These are phyloP conservation scores for Trypoxylus dichotomus DNA, from an alignment of 1,140 invertebrate genomes.

Conservation along the genomic window DNA sequence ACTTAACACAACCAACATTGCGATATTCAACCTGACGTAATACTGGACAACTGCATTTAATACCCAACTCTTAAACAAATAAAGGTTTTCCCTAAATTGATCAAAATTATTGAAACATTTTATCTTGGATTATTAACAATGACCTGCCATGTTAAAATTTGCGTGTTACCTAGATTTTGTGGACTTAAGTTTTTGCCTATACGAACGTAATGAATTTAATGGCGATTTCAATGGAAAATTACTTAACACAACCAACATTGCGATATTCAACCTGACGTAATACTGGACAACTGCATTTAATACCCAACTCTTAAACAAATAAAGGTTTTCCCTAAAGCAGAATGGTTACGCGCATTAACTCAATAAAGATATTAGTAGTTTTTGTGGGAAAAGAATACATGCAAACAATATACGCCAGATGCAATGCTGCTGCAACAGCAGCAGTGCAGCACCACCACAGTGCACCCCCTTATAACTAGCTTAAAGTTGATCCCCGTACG, in stretches of 20 bases:
- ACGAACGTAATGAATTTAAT: no score
- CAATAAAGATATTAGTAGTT: constrained; percentile 27
- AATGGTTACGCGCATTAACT: constrained; percentile 14
- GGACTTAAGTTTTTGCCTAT: no score
- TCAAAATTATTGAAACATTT: no score
- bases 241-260: no score
- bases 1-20: no score
- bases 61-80: not conserved
- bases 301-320: not conserved
- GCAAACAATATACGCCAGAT: constrained; percentile 50
- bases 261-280: not conserved
- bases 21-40: not conserved
- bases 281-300: not conserved
- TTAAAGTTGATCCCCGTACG: constrained; percentile 48
- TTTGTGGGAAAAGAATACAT: constrained; percentile 47
- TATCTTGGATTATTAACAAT: no score
- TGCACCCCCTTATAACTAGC: constrained; percentile 43
- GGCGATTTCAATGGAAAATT: no score
- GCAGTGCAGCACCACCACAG: not conserved
- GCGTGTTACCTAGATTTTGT: no score
- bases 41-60: not conserved
- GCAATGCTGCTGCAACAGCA: constrained; percentile 38
- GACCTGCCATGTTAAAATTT: no score
- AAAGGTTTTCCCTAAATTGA: constrained; percentile 14
- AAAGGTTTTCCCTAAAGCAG: constrained; percentile 13